Base-by-base conservation (phyloP, 1,140 invertebrate species). In the Marisa cornuarietis region DNA sequence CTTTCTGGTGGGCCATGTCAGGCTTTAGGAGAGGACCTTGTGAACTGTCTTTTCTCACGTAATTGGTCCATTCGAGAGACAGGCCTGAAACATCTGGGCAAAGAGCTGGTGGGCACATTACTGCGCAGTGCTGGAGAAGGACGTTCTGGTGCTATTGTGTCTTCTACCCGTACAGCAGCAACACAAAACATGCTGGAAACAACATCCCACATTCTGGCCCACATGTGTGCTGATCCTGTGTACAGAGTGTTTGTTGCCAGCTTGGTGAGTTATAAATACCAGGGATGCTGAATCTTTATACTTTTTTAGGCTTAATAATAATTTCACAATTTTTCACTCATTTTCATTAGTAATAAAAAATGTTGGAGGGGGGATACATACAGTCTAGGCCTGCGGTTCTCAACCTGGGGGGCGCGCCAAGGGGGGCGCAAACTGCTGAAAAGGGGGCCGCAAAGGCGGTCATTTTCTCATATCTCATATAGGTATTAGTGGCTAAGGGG, bases 11-110 rank as follows among this genome's bases (percentile, higher is more conserved):
- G 13, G 54, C 54, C 0, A 61, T 82, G 71, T 51, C 82, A 91
- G 87, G 85, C 91, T 51, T 85, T 92, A 68, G 91, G 91, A 24
- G 86, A 89, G 68, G 91, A 92, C 31, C 81, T 92, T 1, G 88
- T 91, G 6, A 85, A 85, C 9, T 91, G 90, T 80, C 85, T 92
- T 52, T 91, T 92, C 81, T 90, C 90, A 13, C 84, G 90, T 54
- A 91, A 92, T 83, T 92, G 92, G 91, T 88, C 87, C 11, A 88
- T 92, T n/a, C 85, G 92, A 75, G 91, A 92, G 80, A 89, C 88
- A 2, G 91, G 89, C 18, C 83, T 92, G 18, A 87, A 89, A 63
- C 87, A 91, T 68, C 83, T 92, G 13, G 84, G 85, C 66, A 88
- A 88, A 58, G 90, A 91, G 77, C 85, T 90, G 31, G 75, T 86